A percentile compares a stretch with the other conserved stretches of the same genome.
Evolutionary conservation across 2,797 vertebrate genomes (phyloP).

Genomic region (Nothura maculosa): DNA sequence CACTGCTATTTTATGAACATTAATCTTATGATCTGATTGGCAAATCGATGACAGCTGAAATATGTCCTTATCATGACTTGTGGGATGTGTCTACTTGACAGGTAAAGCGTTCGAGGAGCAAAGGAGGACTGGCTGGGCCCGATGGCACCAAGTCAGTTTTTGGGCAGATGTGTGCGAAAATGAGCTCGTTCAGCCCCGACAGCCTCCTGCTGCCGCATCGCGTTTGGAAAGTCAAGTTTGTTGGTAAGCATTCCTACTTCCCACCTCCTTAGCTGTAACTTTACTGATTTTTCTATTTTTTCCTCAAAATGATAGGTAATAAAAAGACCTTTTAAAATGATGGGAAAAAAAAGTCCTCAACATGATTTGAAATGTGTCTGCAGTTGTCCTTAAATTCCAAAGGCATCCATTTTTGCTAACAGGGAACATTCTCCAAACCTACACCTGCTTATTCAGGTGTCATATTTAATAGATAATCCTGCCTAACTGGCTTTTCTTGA

Average conservation of each 20-base stretch:
- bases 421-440: neutral
- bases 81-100: conserved; percentile 54
- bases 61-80: neutral
- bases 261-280: neutral
- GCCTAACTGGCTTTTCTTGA: neutral
- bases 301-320: neutral
- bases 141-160: conserved; percentile 99
- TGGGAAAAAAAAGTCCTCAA: neutral
- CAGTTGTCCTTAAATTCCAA: neutral
- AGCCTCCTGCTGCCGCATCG: conserved; percentile 96
- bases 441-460: neutral
- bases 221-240: conserved; percentile 99
- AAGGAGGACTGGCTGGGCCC: conserved; percentile 97
- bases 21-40: neutral
- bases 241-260: conserved; percentile 82
- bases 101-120: conserved; percentile 99
- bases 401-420: neutral
- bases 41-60: neutral
- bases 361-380: neutral
- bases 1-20: neutral
- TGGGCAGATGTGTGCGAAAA: conserved; percentile 99
- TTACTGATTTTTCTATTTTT: neutral
- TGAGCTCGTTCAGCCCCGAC: conserved; percentile 97
- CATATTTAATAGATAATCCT: neutral
- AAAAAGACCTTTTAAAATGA: neutral